These are phyloP conservation scores for Poeciliopsis presidionis DNA, from an alignment of 2,797 vertebrate species.

Conservation along the genomic window DNA sequence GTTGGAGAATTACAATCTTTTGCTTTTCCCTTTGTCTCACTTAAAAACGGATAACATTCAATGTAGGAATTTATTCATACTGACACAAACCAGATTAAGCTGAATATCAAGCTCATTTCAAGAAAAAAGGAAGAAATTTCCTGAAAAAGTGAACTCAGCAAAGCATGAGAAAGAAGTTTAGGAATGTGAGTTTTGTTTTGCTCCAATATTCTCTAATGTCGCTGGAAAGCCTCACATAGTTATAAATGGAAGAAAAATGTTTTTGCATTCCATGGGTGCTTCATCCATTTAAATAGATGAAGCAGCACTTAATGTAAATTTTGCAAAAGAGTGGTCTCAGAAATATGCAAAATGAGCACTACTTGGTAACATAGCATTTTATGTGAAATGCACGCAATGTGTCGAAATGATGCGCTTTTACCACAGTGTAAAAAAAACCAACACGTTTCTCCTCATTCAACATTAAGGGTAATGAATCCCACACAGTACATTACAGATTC, in stretches of 20 bases:
- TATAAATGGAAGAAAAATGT: constrained; percentile 48
- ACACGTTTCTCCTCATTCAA: not conserved
- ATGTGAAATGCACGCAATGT: not conserved
- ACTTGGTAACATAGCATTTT: not conserved
- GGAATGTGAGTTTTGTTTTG: constrained; percentile 60
- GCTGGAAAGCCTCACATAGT: constrained; percentile 20
- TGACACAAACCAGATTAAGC: constrained; percentile 68
- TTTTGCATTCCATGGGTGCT: not conserved
- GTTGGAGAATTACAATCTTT: constrained; percentile 62
- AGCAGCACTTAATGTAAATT: constrained; percentile 7
- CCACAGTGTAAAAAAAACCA: not conserved
- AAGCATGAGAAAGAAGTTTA: constrained; percentile 29
- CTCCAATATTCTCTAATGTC: constrained; percentile 39
- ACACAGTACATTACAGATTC: not conserved
- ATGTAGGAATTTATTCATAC: constrained; percentile 61
- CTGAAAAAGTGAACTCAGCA: constrained; percentile 34
- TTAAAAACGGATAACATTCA: constrained; percentile 58
- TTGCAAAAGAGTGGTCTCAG: constrained; percentile 13
- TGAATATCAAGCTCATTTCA: constrained; percentile 69
- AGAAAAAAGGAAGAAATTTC: constrained; percentile 38
- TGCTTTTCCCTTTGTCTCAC: constrained; percentile 56
- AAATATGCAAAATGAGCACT: constrained; percentile 3
- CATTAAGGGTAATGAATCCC: not conserved
- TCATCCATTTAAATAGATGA: not conserved
- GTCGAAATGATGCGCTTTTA: not conserved